Conservation (phyloP, 2,113 vertebrate species). For the Corythornis cristatus region DNA sequence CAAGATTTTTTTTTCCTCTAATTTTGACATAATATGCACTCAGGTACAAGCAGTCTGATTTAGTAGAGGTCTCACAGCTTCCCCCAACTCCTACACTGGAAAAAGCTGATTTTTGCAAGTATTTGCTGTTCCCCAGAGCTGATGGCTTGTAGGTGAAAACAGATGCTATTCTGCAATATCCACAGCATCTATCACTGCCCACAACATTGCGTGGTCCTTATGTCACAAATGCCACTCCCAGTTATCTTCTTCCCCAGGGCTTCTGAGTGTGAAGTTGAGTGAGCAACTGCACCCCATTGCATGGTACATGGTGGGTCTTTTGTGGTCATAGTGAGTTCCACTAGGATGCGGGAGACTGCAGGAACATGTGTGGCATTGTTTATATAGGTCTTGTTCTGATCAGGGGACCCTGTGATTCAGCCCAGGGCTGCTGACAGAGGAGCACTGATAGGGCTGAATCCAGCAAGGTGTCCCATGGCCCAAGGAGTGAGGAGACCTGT, state of each 20-base stretch:
- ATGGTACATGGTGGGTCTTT: not conserved
- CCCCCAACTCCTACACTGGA: not conserved
- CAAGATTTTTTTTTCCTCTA: not conserved
- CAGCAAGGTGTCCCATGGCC: not conserved
- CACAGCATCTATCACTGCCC: not conserved
- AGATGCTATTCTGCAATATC: not conserved
- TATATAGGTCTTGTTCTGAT: not conserved
- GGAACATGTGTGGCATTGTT: fast-evolving
- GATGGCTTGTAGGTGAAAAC: not conserved
- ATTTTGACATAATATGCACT: not conserved
- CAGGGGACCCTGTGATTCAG: not conserved
- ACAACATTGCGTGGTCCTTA: fast-evolving
- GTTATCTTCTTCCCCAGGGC: not conserved
- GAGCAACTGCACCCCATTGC: not conserved
- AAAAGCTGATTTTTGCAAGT: not conserved
- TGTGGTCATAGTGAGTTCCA: not conserved
- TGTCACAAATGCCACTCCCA: not conserved
- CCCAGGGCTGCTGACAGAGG: too few species aligned
- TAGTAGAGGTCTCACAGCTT: not conserved
- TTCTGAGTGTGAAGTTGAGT: not conserved
- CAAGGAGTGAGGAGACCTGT: not conserved
- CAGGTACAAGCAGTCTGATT: not conserved
- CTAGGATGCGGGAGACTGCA: not conserved
- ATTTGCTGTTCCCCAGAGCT: not conserved
- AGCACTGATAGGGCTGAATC: not conserved